Evolutionary conservation across 2,888 invertebrate species (phyloP).

Genomic region (Quadroppia sp.): DNA sequence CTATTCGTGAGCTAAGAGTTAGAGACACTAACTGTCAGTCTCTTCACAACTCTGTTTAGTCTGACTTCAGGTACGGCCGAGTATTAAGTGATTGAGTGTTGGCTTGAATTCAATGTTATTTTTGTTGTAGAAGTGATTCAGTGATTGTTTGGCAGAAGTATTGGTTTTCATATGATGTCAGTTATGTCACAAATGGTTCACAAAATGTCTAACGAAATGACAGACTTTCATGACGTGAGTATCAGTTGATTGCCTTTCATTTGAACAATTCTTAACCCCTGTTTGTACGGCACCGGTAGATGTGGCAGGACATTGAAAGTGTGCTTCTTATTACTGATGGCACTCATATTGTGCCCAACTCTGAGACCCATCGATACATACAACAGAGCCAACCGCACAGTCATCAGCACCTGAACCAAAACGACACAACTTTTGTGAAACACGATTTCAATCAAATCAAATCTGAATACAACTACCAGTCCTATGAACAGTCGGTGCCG

Average conservation of each 20-base stretch:
- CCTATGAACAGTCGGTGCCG: conserved; percentile 20
- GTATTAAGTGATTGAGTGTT: background rate
- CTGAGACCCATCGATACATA: conserved; percentile 12
- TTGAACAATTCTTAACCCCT: background rate
- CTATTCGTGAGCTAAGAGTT: conserved; percentile 7
- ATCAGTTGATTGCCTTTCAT: background rate
- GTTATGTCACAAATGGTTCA: background rate
- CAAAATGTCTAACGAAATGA: conserved; percentile 47
- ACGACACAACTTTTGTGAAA: conserved; percentile 12
- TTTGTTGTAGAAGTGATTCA: too few species aligned
- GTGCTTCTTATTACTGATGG: conserved; percentile 53
- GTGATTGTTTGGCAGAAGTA: background rate
- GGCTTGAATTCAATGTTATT: too few species aligned
- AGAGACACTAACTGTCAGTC: conserved; percentile 3
- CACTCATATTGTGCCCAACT: background rate
- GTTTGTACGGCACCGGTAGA: conserved; percentile 53
- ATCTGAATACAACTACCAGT: conserved; percentile 13
- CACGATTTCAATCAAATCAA: conserved; percentile 1
- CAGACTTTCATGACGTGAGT: conserved; percentile 48
- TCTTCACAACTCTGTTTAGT: background rate
- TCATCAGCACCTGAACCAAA: background rate
- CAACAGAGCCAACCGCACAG: background rate
- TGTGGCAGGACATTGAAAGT: conserved; percentile 58
- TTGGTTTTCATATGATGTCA: background rate
- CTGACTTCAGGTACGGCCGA: too few species aligned